Evolutionary conservation across 1,140 invertebrate species (phyloP), one percentile per base, ranked within the genome.

Genomic region (Drosophila rufa): DNA sequence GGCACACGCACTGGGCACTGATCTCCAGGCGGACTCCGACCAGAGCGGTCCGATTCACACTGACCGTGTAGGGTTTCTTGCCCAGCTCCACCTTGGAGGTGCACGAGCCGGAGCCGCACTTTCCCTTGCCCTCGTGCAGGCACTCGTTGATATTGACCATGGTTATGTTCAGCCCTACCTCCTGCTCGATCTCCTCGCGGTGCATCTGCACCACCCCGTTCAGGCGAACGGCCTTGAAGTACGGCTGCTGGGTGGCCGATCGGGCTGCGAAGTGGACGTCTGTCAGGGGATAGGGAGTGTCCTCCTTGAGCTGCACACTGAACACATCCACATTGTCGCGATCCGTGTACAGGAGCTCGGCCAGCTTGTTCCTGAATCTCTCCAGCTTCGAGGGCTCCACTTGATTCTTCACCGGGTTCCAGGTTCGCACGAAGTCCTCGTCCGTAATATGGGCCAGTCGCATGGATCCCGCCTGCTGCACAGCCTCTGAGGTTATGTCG

Each of bases 141-240:
- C 96, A 96, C 80, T 96, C 95, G 81, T 96, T 95, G 57, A 96
- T 96, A 36, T 95, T 95, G 6, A 96, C 95, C 95, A 96, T 95
- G 11, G 94, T 94, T 25, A 96, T 95, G 65, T 95, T 95, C 19
- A 96, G 93, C 11, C 95, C 95, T 38, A 96, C 93, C 59, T 94
- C 94, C 19, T 93, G 79, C 84, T 96, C 95, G 90, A 96, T 95
- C 93, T 96, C 93, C 67, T 94, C 93, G 67, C 94, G 93, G 78
- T 96, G 94, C 74, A 95, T 93, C 14, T 95, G 90, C 8, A 96
- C 94, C 14, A 96, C 93, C 3, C 95, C 95, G 84, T 96, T 95
- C 0, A 96, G 81, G 68, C 94, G 95, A 19, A 95, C 94, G 0
- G 95, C 93, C 75, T 95, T 95, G 77, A 95, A 95, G 83, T 95